Evolutionary conservation across 1,140 invertebrate genomes (phyloP).

Genomic region (Pissodes strobi): DNA sequence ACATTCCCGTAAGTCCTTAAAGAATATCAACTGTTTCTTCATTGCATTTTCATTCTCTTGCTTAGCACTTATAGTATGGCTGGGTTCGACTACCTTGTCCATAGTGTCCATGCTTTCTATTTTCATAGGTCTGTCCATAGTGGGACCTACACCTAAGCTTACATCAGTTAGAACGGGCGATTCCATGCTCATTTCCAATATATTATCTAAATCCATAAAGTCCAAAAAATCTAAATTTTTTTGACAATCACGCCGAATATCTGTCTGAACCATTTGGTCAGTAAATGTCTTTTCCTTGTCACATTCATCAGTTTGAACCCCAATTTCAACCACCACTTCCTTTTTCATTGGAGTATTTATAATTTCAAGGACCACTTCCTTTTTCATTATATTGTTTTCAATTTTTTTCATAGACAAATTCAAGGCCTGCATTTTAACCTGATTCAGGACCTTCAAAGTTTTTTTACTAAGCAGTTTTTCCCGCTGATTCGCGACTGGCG

Average conservation of each 20-base stretch:
- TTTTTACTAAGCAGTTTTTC: conserved; percentile 17
- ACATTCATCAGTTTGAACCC: neutral
- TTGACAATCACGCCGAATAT: neutral
- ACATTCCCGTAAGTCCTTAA: conserved; percentile 27
- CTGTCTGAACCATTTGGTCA: conserved; percentile 10
- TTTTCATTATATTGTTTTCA: neutral
- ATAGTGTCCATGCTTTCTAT: neutral
- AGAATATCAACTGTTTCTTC: conserved; percentile 17
- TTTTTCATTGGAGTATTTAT: too few relatives aligned
- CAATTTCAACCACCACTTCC: neutral
- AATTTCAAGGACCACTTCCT: too few relatives aligned
- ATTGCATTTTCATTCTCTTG: neutral
- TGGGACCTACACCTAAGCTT: conserved; percentile 3
- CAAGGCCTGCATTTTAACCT: conserved; percentile 30
- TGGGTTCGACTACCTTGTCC: too few relatives aligned
- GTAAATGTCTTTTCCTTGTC: conserved; percentile 1
- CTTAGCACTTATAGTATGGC: neutral
- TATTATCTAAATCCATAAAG: neutral
- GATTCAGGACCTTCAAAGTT: conserved; percentile 22
- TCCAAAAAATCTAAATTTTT: neutral
- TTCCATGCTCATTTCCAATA: neutral
- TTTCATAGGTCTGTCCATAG: neutral
- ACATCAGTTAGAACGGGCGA: conserved; percentile 12
- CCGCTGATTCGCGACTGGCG: neutral
- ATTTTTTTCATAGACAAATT: conserved; percentile 23